Conservation (phyloP, 2,113 vertebrate species). For the Prinia subflava region DNA sequence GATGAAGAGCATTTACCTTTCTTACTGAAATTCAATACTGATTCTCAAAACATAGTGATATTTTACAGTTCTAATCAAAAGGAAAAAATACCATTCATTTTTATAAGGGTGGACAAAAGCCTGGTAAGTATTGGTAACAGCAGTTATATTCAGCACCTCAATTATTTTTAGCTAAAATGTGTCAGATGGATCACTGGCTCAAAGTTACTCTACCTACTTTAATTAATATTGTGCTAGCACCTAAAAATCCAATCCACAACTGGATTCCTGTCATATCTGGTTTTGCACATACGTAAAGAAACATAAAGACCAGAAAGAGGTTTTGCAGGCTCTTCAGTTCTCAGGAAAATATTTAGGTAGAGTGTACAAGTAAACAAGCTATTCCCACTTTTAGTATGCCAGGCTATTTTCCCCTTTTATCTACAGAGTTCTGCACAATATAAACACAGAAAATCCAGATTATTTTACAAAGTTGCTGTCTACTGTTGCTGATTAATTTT, state of each 20-base stretch:
- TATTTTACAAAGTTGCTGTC: background rate
- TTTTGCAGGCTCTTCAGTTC: background rate
- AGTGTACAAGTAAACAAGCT: background rate
- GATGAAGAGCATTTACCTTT: background rate
- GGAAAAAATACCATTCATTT: background rate
- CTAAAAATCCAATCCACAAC: background rate
- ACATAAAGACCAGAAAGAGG: background rate
- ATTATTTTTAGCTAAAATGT: background rate
- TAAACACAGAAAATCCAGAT: background rate
- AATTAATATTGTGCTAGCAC: background rate
- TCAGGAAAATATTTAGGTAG: background rate
- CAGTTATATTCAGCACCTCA: background rate
- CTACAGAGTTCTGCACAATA: background rate
- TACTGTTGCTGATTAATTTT: background rate
- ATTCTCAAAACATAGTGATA: background rate
- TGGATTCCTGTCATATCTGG: background rate
- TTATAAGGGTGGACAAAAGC: background rate
- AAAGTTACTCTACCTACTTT: background rate
- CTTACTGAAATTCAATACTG: background rate
- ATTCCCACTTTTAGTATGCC: background rate
- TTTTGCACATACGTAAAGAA: background rate
- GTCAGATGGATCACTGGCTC: background rate
- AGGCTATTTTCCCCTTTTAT: background rate
- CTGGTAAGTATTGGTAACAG: background rate
- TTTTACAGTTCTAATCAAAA: background rate